Evolutionary conservation across 2,888 invertebrate genomes (phyloP).

Genomic region (Slavum lentiscoides): DNA sequence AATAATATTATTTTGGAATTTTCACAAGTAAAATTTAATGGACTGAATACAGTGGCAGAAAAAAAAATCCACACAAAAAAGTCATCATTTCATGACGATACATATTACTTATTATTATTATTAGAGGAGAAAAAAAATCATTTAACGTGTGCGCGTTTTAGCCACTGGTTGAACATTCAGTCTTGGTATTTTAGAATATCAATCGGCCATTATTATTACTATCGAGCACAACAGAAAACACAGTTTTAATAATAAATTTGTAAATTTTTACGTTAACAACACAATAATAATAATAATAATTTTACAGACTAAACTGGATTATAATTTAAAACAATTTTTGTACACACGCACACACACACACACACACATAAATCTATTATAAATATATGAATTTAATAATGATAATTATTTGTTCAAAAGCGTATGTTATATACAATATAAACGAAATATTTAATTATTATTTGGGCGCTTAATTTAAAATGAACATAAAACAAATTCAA

Average conservation of each 20-base stretch:
- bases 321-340: slow-evolving; percentile 46
- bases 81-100: not conserved
- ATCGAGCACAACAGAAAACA: slow-evolving; percentile 34
- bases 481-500: not conserved
- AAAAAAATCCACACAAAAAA: not conserved
- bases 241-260: slow-evolving; percentile 23
- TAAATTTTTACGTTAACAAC: slow-evolving; percentile 35
- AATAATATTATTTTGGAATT: slow-evolving; percentile 13
- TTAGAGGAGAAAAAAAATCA: not conserved
- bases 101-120: not conserved
- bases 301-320: slow-evolving; percentile 40
- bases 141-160: slow-evolving; percentile 21
- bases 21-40: slow-evolving; percentile 17
- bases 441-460: slow-evolving; percentile 19
- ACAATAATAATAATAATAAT: slow-evolving; percentile 47
- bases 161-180: slow-evolving; percentile 52
- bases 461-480: slow-evolving; percentile 39
- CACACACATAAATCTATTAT: slow-evolving; percentile 18
- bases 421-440: slow-evolving; percentile 40
- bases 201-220: slow-evolving; percentile 50
- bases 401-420: slow-evolving; percentile 45
- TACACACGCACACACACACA: not conserved
- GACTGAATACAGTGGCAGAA: slow-evolving; percentile 21
- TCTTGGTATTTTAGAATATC: slow-evolving; percentile 53
- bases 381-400: slow-evolving; percentile 29